Percentiles rank a stretch among this genome's conserved stretches.
Conservation (phyloP, 2,113 vertebrate species). For the Tor tambroides region DNA sequence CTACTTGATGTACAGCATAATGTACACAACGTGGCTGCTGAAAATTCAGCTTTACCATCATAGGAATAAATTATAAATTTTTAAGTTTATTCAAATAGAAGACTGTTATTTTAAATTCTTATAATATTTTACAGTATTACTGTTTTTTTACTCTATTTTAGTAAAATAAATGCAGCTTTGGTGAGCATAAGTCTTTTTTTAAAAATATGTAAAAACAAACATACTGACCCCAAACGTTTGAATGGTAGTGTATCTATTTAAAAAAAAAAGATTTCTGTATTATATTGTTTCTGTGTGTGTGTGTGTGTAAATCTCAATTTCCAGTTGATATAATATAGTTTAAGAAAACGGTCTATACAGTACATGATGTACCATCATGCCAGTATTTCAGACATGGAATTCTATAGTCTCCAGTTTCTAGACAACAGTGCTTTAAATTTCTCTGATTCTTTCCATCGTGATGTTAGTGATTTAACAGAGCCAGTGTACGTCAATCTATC, state of each 20-base stretch:
- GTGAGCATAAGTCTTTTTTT: too few species aligned
- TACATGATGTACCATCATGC: not conserved
- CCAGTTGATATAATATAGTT: not conserved
- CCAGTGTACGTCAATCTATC: not conserved
- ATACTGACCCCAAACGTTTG: too few species aligned
- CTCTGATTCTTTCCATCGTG: not conserved
- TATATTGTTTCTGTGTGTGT: not conserved
- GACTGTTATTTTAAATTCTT: too few species aligned
- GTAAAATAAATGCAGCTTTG: too few species aligned
- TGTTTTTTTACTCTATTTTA: too few species aligned
- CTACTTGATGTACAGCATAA: too few species aligned
- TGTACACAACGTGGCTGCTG: not conserved
- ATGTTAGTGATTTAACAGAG: constrained; percentile 7
- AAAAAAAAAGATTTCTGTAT: not conserved
- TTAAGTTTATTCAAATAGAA: not conserved
- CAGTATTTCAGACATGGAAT: not conserved
- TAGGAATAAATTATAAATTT: not conserved
- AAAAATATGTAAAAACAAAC: too few species aligned
- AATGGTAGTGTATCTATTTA: too few species aligned
- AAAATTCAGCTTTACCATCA: not conserved
- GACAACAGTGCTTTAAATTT: not conserved
- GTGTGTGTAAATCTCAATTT: not conserved
- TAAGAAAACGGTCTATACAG: not conserved
- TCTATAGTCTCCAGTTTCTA: not conserved
- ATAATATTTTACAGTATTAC: too few species aligned